Evolutionary conservation across 2,888 invertebrate species (phyloP), one percentile per base, ranked within the genome.

Genomic region (Cryptus armator): DNA sequence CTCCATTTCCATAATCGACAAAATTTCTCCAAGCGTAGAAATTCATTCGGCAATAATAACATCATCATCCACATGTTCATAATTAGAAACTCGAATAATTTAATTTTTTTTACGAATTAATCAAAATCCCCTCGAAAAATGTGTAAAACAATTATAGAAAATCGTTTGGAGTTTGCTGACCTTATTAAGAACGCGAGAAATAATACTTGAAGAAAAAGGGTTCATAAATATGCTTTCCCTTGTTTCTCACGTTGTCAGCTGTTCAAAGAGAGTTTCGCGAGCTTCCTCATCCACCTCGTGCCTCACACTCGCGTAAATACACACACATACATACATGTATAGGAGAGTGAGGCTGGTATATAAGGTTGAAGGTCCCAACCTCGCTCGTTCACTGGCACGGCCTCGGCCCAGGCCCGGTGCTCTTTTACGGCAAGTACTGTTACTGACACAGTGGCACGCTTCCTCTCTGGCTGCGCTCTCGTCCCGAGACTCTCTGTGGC

Each of bases 401-500:
- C 81, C 84, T 77, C 81, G 84, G 84, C 72, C 84, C 81, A 84
- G 79, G 86, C 79, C 81, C 81, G 84, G 83, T 64, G 79, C 88
- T 89, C 89, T 89, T 89, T 90, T 89, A 87, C 89, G 88, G 88
- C 90, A 88, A 90, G 90, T 91, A 91, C 92, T 91, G 92, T 92
- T 92, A 92, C 91, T 91, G 92, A 91, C 92, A 92, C 91, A 92
- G 92, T 92, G 91, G 91, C 92, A 92, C 91, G 92, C 90, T 92
- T 91, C 89, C 59, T 79, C 86, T 86, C 86, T 88, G 10, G 19
- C 56, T 56, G 56, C 24, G 19, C 56, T 56, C 56, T 56, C 24
- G 56, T 56, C 56, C 12, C 56, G 56, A 24, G 24, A 37, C 37
- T 5, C 56, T 16, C 10, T 56, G 56, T 10, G 56, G 56, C 56